A percentile compares a stretch with the other conserved stretches of the same genome.
These are phyloP conservation scores for Cercopithecus mona DNA, from an alignment of 2,113 vertebrate genomes.

Conservation along the genomic window DNA sequence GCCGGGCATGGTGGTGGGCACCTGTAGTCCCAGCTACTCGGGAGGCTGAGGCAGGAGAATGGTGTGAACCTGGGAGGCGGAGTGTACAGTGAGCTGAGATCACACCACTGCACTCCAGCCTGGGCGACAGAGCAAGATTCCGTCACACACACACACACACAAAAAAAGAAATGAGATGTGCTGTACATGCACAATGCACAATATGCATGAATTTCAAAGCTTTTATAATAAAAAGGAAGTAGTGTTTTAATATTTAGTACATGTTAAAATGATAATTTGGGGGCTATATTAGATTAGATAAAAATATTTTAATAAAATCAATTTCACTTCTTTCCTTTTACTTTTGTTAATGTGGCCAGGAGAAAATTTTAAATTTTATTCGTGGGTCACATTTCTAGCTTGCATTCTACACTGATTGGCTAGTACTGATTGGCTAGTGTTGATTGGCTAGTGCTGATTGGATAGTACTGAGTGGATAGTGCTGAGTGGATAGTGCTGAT, in stretches of 20 bases:
- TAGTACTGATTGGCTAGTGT: too few species aligned
- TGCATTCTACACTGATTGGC: background rate
- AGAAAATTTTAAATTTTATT: background rate
- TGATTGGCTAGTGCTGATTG: background rate
- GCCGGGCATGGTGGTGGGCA: accelerated
- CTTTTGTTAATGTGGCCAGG: background rate
- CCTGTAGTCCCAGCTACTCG: too few species aligned
- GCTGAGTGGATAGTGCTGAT: background rate
- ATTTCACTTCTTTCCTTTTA: background rate
- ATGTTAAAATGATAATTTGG: background rate
- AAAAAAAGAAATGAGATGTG: too few species aligned
- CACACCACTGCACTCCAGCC: too few species aligned
- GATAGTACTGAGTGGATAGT: too few species aligned
- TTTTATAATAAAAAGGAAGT: background rate
- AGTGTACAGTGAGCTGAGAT: too few species aligned
- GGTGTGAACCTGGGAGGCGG: too few species aligned
- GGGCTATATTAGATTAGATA: background rate
- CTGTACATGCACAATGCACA: background rate
- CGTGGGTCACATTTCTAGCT: background rate
- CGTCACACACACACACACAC: too few species aligned
- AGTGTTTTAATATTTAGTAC: background rate
- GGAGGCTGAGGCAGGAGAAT: too few species aligned
- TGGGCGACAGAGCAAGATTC: too few species aligned
- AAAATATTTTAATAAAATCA: background rate
- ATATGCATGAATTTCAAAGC: background rate